Conservation (phyloP, 2,888 invertebrate species). For the Norana najaformis region DNA sequence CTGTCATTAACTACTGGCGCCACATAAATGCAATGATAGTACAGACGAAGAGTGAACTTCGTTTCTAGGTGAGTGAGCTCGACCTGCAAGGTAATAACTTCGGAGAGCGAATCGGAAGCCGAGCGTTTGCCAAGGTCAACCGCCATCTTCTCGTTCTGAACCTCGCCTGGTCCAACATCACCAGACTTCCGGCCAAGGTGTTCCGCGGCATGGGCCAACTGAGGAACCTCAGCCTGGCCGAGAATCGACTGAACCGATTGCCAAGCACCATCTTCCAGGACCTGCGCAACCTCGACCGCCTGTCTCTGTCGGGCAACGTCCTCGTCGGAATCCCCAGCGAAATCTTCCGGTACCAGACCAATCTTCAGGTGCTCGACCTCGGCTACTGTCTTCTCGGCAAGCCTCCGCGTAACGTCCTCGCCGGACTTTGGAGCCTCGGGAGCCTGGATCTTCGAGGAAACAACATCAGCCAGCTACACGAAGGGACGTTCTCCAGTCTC, state of each 20-base stretch:
- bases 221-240: slow-evolving; percentile 42
- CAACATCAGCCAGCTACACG: slow-evolving; percentile 36
- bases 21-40: neutral
- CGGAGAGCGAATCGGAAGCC: slow-evolving; percentile 30
- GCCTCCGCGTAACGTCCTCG: slow-evolving; percentile 39
- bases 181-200: slow-evolving; percentile 36
- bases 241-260: slow-evolving; percentile 40
- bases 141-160: slow-evolving; percentile 38
- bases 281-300: slow-evolving; percentile 37
- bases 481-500: slow-evolving; percentile 41
- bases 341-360: slow-evolving; percentile 43
- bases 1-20: neutral
- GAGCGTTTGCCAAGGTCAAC: slow-evolving; percentile 38
- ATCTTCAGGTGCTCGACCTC: slow-evolving; percentile 42
- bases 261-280: slow-evolving; percentile 40
- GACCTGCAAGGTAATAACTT: slow-evolving; percentile 45
- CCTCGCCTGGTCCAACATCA: slow-evolving; percentile 45
- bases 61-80: slow-evolving; percentile 35
- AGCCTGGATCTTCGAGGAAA: slow-evolving; percentile 45
- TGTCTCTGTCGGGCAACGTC: slow-evolving; percentile 44
- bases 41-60: neutral
- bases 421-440: slow-evolving; percentile 43
- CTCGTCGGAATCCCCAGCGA: slow-evolving; percentile 36
- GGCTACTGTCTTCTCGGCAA: slow-evolving; percentile 42
- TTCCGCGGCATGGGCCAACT: slow-evolving; percentile 42